A percentile compares a stretch with the other conserved stretches of the same genome.
These are phyloP conservation scores for Zosterops pallidus DNA, from an alignment of 2,113 vertebrate genomes.

Conservation along the genomic window DNA sequence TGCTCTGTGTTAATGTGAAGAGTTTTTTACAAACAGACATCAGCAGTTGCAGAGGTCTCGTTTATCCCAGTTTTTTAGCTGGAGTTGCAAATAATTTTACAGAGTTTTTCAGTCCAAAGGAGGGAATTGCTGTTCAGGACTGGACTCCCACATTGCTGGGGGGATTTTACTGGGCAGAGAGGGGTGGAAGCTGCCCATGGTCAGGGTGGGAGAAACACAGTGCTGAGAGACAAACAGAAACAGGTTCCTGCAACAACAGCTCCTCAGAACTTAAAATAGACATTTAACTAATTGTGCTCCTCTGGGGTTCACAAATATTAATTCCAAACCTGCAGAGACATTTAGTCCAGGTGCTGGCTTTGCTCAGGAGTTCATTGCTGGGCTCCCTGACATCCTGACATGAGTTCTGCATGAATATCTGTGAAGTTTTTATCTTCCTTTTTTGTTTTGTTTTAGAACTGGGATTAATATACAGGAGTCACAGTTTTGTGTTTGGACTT, in stretches of 20 bases:
- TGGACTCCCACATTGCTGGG: background rate
- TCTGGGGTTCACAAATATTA: background rate
- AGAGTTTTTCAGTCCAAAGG: background rate
- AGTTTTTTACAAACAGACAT: background rate
- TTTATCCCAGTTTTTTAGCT: background rate
- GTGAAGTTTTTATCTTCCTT: too few species aligned
- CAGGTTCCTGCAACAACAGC: background rate
- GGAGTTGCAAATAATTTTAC: background rate
- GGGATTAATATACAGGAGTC: too few species aligned
- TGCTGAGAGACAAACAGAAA: background rate
- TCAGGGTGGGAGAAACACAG: background rate
- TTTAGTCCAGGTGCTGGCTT: background rate
- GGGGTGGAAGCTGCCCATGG: background rate
- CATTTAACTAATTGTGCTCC: too few species aligned
- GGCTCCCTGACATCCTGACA: rapidly evolving
- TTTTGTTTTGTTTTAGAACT: too few species aligned
- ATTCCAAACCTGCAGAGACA: background rate
- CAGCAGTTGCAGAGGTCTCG: background rate
- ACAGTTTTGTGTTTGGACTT: too few species aligned
- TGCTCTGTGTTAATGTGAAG: background rate
- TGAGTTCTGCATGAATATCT: background rate
- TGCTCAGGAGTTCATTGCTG: background rate
- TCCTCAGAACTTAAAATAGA: background rate
- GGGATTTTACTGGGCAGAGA: background rate
- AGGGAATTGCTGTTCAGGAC: background rate